phyloP scores from a whole-genome alignment of 2,797 vertebrate species.

The Eptatretus atami region DNA sequence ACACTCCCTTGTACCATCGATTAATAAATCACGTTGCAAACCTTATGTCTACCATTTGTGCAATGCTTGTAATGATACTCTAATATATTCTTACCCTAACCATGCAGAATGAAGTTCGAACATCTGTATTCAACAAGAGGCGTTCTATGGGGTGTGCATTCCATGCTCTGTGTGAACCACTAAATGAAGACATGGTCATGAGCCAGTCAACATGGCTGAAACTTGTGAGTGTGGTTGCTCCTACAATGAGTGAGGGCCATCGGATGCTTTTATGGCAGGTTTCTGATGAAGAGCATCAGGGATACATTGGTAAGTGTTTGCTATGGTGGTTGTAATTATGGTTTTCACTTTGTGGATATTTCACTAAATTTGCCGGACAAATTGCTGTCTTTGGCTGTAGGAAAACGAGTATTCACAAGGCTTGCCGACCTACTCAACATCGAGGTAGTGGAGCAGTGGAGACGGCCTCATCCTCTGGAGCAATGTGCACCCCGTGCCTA shows the following conservation, averaged over 20 bases:
- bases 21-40: no score
- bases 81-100: no score
- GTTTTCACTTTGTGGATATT: no score
- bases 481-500: slow-evolving; percentile 23
- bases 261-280: slow-evolving; percentile 40
- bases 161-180: slow-evolving; percentile 29
- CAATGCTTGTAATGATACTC: no score
- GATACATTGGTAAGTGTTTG: slow-evolving; percentile 25
- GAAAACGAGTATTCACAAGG: slow-evolving; percentile 38
- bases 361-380: no score
- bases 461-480: slow-evolving; percentile 29
- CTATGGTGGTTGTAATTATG: no score
- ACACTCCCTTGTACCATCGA: no score
- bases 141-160: slow-evolving; percentile 57
- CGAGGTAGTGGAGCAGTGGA: slow-evolving; percentile 35
- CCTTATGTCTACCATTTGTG: no score
- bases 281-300: slow-evolving; percentile 26
- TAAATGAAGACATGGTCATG: slow-evolving; percentile 16
- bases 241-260: slow-evolving; percentile 31
- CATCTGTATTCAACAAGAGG: slow-evolving; percentile 41
- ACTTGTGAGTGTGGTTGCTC: slow-evolving; percentile 20
- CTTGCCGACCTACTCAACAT: slow-evolving; percentile 65
- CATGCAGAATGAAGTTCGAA: slow-evolving; percentile 47
- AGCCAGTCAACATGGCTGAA: neutral
- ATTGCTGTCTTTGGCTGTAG: slow-evolving; percentile 14